Base-by-base conservation (phyloP, 30 jellyfish, hydroid and myxozoan genomes). In the Haliclystus octoradiatus region DNA sequence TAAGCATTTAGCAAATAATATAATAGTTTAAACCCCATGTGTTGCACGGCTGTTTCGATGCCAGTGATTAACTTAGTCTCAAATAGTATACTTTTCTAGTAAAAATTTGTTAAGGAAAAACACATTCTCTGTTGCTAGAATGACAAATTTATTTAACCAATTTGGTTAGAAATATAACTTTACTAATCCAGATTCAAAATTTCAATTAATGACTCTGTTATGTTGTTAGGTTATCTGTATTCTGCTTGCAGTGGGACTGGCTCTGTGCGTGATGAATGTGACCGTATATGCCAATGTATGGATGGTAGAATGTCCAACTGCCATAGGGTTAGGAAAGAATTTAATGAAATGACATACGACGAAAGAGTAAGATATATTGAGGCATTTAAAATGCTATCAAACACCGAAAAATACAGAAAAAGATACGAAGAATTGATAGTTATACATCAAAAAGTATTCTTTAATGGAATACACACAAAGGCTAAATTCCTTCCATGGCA, bases 401-500 rank as follows among this genome's bases (percentile, higher is more conserved):
- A 82, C 12, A 52, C 35, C 32, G 32, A 67, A 31, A 94, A 94
- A 0, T 73, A 64, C 60, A 81, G 68, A 49, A 70, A 70, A 35
- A 66, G 69, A 12, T 86, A 86, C 71, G 96, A 79, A 52, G 69
- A 79, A 47, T 86, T 72, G 63, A 77, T 79, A 24, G 74, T 78
- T 63, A 71, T 86, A 73, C 96, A 86, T 32, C 76, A 52, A 33
- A 86, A 86, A 34, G 79, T 79, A 34, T 86, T 86, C 47, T 86
- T 94, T 69, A 79, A 78, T 80, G 96, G 96, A 0, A 79, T 86
- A n/a, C 96, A 86, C 52, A 34, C 62, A 5, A 65, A 66, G 30
- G 80, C 68, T 29, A 50, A 66, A 71, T 86, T 86, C 61, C 63
- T 71, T 13, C 96, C 96, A 2, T 86, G 96, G 96, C 96, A 79